Evolutionary conservation across 2,113 vertebrate species (phyloP).

Genomic region (Anarhynchus alexandrinus): DNA sequence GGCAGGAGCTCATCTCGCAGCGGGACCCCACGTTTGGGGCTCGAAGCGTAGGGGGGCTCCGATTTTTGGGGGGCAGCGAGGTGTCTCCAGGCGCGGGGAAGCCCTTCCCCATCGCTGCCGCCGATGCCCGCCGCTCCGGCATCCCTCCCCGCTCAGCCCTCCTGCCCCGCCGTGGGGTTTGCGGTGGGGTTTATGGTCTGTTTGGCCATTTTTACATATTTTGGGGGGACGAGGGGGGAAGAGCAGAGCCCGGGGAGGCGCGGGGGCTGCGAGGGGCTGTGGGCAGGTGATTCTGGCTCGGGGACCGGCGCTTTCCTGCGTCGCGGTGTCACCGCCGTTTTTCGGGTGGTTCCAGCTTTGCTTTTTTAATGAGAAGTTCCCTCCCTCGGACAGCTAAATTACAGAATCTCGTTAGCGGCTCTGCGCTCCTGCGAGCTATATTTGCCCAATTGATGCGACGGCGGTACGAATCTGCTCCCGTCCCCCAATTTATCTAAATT

Average conservation of each 20-base stretch:
- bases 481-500: slow-evolving; percentile 26
- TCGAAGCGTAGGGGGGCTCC: not conserved
- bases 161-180: rapidly evolving
- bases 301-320: not conserved
- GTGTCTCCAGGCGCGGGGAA: too few species aligned
- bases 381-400: not conserved
- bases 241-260: not conserved
- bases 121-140: not conserved
- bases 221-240: not conserved
- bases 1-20: not conserved
- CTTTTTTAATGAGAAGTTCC: not conserved
- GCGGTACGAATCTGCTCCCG: not conserved
- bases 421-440: not conserved
- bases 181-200: too few species aligned
- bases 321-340: rapidly evolving
- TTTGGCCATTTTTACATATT: too few species aligned
- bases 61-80: not conserved
- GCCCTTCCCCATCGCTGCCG: not conserved
- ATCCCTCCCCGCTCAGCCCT: not conserved
- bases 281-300: too few species aligned
- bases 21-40: not conserved
- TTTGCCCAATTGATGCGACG: not conserved
- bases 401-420: not conserved
- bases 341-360: not conserved
- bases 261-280: not conserved